These are phyloP conservation scores for Phyto melanocephala DNA, from an alignment of 2,888 invertebrate genomes.

Conservation along the genomic window DNA sequence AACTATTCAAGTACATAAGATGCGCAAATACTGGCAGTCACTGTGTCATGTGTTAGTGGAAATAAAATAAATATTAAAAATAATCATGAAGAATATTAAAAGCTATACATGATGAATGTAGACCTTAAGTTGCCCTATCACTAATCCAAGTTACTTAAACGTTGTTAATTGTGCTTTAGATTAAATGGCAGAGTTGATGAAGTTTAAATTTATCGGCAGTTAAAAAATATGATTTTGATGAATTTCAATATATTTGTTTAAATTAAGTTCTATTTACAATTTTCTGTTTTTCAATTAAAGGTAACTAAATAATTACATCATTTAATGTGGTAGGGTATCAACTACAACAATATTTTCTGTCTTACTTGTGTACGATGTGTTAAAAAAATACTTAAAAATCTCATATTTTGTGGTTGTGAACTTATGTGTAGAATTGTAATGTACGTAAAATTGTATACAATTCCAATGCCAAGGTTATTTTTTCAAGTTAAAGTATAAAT, in stretches of 20 bases:
- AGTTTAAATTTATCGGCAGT: no score
- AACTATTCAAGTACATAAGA: no score
- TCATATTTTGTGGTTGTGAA: conserved; percentile 50
- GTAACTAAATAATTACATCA: not conserved
- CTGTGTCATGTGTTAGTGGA: conserved; percentile 16
- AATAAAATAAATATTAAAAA: conserved; percentile 4
- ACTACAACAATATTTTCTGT: not conserved
- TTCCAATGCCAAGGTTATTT: conserved; percentile 47
- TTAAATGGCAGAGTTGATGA: no score
- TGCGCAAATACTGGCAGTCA: conserved; percentile 11
- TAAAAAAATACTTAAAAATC: conserved; percentile 1
- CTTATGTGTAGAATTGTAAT: not conserved
- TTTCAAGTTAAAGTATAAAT: conserved; percentile 26
- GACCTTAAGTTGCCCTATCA: no score
- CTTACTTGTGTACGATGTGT: not conserved
- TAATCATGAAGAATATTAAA: not conserved
- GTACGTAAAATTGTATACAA: conserved; percentile 29
- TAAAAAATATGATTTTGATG: no score
- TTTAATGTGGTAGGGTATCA: not conserved
- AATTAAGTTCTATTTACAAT: no score
- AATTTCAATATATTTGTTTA: no score
- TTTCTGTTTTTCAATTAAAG: no score
- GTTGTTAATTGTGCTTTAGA: no score
- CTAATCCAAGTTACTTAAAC: no score
- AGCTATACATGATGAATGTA: not conserved